These are phyloP conservation scores for Oreochromis aureus DNA, from an alignment of 2,113 vertebrate genomes.

Conservation along the genomic window DNA sequence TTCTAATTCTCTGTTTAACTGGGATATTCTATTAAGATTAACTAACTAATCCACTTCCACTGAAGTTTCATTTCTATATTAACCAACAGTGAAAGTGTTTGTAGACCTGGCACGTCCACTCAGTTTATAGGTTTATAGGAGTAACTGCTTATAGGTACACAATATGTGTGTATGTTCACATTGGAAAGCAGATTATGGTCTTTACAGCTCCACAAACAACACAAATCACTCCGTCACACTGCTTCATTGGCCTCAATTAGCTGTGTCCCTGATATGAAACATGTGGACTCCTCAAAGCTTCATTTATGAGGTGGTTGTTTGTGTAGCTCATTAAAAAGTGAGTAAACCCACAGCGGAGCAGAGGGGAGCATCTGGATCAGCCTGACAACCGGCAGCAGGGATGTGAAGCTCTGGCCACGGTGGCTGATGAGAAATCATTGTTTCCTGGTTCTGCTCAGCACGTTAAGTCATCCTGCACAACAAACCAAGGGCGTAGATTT, in stretches of 20 bases:
- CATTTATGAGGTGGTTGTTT: slow-evolving; percentile 22
- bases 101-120: neutral
- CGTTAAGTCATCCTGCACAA: neutral
- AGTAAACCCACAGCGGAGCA: slow-evolving; percentile 10
- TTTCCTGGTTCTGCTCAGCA: neutral
- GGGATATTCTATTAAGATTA: neutral
- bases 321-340: slow-evolving; percentile 47
- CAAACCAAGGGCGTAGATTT: too few relatives aligned
- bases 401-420: neutral
- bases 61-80: neutral
- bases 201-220: neutral
- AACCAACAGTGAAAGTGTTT: neutral
- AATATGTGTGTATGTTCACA: neutral
- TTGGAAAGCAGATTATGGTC: neutral
- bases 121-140: neutral
- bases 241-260: slow-evolving; percentile 31
- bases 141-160: neutral
- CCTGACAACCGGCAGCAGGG: slow-evolving; percentile 5
- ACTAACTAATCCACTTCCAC: neutral
- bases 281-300: slow-evolving; percentile 8
- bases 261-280: slow-evolving; percentile 31
- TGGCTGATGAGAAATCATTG: neutral
- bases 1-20: neutral
- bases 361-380: slow-evolving; percentile 27
- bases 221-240: neutral